Evolutionary conservation across 2,113 vertebrate genomes (phyloP), one percentile per base, ranked within the genome.

Genomic region (Crypturellus undulatus): DNA sequence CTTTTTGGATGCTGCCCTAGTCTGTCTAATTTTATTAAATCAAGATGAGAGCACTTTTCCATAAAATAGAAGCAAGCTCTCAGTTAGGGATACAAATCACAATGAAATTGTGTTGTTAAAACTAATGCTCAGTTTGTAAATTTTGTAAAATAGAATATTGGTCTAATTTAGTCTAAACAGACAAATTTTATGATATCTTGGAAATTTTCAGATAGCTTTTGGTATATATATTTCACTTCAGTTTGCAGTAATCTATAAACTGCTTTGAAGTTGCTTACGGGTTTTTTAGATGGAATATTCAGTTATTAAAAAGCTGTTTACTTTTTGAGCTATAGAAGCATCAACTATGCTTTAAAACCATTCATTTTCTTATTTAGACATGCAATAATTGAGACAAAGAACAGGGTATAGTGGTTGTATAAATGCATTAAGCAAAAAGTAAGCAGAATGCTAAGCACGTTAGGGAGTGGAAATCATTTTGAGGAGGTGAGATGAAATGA

Each of bases 361-460:
- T 94, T 30, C 21, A n/a, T 58, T 89, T 51, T 38, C 90, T 90
- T 96, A 89, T 95, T 95, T 96, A 90, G 95, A 90, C 92, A 93
- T 86, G 94, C 95, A 97, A 97, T 97, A 97, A 96, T 42, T 93
- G 94, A 90, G 85, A 78, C 70, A 79, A 94, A 89, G 87, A 90
- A 45, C 91, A 96, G 96, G 87, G 83, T 92, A 8, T 38, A 40
- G 65, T 79, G 82, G 81, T 43, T 80, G 2, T 64, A 58, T 51
- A 42, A 79, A 19, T 1, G 14, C 42, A 20, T 72, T 70, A 45
- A 58, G 52, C 65, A 72, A 19, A 54, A 54, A 43, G 18, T 3
- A 25, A 76, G 71, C 32, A 24, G 76, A 81, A 69, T 51, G 36
- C 25, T 71, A 71, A 87, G 87, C 85, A 90, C 6, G 3, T 68